Evolutionary conservation across 2,113 vertebrate genomes (phyloP), one percentile per base, ranked within the genome.

Genomic region (Sylvia atricapilla): DNA sequence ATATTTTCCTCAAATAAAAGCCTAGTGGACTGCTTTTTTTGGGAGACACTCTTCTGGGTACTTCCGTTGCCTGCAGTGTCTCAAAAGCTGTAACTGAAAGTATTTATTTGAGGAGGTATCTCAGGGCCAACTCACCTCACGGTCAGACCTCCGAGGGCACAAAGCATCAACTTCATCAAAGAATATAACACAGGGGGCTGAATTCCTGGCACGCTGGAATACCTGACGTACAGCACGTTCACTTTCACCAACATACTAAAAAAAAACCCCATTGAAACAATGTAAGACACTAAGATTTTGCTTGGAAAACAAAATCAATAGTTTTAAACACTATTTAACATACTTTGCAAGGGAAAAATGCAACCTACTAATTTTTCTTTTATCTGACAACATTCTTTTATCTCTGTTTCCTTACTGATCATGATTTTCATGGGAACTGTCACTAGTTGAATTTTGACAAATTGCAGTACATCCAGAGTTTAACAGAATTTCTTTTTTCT

Each of bases 151-250:
- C 10, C 99, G 98, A 69, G 99, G 99, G 93, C 99, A 99, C 85
- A 99, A 97, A 21, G 99, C 99, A 60, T 99, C 99, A 2, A 99
- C 97, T 97, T 99, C 99, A 81, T 99, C 99, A 52, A 99, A 99
- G 95, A 99, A 99, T 94, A 99, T 99, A n/a, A 99, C 99, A 17
- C 99, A 99, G 2, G 99, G 99, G 3, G 99, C 98, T 0, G 99
- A 99, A 97, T 98, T 99, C 37, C 98, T 97, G 62, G 99, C 99
- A 80, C 99, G 98, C 47, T 99, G 99, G 95, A 99, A 99, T 4
- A 99, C 98, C 96, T 99, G 99, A 5, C 99, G 97, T 14, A 99
- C 99, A 1, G 99, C 99, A 14, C 99, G 98, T 60, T 99, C 99
- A 7, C 99, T 99, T 96, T 99, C 99, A 23, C 99, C 99, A 43